Evolutionary conservation across 2,113 vertebrate species (phyloP).

Genomic region (Nestor notabilis): DNA sequence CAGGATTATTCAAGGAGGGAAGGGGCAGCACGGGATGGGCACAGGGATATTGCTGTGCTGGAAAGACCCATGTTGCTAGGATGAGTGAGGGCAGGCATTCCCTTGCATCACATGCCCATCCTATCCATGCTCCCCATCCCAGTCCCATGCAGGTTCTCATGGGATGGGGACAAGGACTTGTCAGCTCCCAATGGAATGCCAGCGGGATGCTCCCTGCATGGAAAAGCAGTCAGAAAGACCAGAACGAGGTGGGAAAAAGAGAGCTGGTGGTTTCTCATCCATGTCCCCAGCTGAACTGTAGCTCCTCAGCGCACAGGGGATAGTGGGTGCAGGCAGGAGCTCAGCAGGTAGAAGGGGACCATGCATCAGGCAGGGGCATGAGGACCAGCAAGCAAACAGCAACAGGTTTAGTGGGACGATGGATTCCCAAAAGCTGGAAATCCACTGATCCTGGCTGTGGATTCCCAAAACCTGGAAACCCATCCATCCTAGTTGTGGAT

Average conservation of each 20-base stretch:
- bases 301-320: neutral
- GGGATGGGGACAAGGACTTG: neutral
- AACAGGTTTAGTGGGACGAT: neutral
- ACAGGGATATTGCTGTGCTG: rapidly evolving
- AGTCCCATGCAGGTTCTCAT: rapidly evolving
- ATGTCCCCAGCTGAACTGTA: rapidly evolving
- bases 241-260: rapidly evolving
- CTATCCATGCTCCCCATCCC: neutral
- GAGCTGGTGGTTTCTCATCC: neutral
- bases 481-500: no score
- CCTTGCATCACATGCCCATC: rapidly evolving
- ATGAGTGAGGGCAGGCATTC: rapidly evolving
- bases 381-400: neutral
- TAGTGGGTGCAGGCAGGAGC: neutral
- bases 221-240: neutral
- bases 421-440: neutral
- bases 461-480: no score
- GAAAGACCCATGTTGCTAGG: rapidly evolving
- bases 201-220: rapidly evolving
- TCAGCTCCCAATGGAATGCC: rapidly evolving
- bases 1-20: neutral
- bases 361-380: rapidly evolving
- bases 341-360: rapidly evolving
- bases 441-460: no score
- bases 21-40: rapidly evolving